Base-by-base conservation (phyloP, 2,797 vertebrate species). In the Anas bahamensis region DNA sequence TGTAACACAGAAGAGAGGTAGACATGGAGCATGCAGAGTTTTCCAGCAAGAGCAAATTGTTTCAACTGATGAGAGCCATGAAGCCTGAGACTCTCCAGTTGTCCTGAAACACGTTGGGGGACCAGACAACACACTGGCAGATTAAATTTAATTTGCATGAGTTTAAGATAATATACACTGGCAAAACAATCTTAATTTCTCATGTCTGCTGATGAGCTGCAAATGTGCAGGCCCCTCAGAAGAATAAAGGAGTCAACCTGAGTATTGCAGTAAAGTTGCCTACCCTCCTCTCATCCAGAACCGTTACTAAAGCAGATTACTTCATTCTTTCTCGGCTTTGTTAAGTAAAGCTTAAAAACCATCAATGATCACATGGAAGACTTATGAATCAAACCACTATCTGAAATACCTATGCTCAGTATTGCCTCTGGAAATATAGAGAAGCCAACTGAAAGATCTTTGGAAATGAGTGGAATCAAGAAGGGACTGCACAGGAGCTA, bases 151-250 rank as follows among this genome's bases (percentile, higher is more conserved):
- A 71, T 28, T 79, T 91, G 31, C 53, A 31, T 48, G 16, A 52
- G 56, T 42, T 73, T 44, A 46, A 85, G 77, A 21, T 64, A 83
- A 86, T 15, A 8, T 24, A 70, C 35, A 70, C 48, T 33, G 39
- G 59, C 56, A 92, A 95, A 95, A 71, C 9, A 31, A 83, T 31
- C 56, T 82, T 82, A 88, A 44, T 15, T 70, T 84, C n/a, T 86
- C 26, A 7, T n/a, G 19, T 63, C 77, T 0, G 2, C 23, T 46
- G 37, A 23, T 33, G 23, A 77, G n/a, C 39, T 86, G 31, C 74
- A 86, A 71, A 74, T 11, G 63, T 7, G 28, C 31, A 90, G 14
- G 12, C 29, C 6, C 66, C 88, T 75, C 53, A 59, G n/a, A 78
- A 35, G 24, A 88, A 83, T n/a, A 56, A 80, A 91, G 23, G 10